phyloP scores from a whole-genome alignment of 2,888 invertebrate species.

The Deroplatys truncata region DNA sequence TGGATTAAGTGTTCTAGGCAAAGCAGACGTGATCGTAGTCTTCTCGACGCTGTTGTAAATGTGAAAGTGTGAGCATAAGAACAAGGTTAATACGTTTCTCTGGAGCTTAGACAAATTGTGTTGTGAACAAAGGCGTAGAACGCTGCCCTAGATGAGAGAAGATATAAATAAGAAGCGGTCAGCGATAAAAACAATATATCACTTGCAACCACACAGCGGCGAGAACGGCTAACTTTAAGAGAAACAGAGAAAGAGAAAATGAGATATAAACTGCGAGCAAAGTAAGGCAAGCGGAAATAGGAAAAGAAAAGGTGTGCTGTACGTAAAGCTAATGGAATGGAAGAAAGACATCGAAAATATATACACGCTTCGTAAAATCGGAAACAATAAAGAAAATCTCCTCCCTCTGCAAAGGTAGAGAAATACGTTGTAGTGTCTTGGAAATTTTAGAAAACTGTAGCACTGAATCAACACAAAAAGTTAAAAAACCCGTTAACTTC shows the following conservation, averaged over 20 bases:
- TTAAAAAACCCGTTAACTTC: background rate
- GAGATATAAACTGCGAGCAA: background rate
- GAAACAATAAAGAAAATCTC: background rate
- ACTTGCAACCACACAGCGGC: background rate
- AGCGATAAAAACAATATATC: background rate
- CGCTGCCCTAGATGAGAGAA: background rate
- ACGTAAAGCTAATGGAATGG: background rate
- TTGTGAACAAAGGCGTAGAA: background rate
- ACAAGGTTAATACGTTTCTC: background rate
- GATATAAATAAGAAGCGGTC: background rate
- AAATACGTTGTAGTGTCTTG: background rate
- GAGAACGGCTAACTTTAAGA: background rate
- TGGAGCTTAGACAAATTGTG: background rate
- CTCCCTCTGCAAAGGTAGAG: background rate
- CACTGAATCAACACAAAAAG: background rate
- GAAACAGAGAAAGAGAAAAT: background rate
- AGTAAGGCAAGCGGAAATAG: background rate
- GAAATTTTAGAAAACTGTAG: background rate
- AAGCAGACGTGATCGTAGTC: background rate
- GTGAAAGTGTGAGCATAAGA: background rate
- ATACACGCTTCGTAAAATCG: background rate
- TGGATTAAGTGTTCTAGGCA: background rate
- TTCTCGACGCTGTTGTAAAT: background rate
- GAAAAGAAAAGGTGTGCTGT: background rate
- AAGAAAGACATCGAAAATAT: background rate